These are phyloP conservation scores for Nasonia vitripennis DNA, from an alignment of 1,140 invertebrate species.

Conservation along the genomic window DNA sequence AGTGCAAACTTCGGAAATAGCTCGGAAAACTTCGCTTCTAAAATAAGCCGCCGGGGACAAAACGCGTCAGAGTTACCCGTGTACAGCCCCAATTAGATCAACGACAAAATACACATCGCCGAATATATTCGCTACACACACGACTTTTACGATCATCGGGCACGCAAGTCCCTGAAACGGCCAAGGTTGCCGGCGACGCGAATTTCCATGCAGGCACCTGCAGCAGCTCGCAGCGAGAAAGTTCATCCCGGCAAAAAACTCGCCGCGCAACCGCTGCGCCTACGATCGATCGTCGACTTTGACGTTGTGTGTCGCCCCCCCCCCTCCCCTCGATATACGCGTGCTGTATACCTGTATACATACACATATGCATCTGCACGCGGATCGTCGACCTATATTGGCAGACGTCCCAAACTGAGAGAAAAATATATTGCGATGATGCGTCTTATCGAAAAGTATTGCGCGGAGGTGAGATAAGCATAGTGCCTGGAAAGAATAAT, in stretches of 20 bases:
- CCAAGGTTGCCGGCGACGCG: constrained; percentile 49
- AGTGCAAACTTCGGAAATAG: no score
- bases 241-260: not conserved
- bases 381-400: constrained; percentile 10
- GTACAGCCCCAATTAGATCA: constrained; percentile 9
- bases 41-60: no score
- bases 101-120: constrained; percentile 9
- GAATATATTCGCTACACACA: not conserved
- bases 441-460: constrained; percentile 23
- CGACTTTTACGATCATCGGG: not conserved
- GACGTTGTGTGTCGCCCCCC: not conserved
- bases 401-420: not conserved
- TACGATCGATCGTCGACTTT: constrained; percentile 5
- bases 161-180: constrained; percentile 48
- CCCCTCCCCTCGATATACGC: no score
- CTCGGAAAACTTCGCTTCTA: no score
- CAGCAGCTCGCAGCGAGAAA: not conserved
- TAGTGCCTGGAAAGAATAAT: not conserved
- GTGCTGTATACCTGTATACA: not conserved
- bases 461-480: constrained; percentile 16
- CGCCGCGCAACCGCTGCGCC: not conserved
- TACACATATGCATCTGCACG: not conserved
- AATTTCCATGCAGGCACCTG: not conserved
- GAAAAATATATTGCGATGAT: not conserved
- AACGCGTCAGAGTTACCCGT: no score